phyloP scores from a whole-genome alignment of 2,113 vertebrate genomes.

The Aspiorhynchus laticeps region DNA sequence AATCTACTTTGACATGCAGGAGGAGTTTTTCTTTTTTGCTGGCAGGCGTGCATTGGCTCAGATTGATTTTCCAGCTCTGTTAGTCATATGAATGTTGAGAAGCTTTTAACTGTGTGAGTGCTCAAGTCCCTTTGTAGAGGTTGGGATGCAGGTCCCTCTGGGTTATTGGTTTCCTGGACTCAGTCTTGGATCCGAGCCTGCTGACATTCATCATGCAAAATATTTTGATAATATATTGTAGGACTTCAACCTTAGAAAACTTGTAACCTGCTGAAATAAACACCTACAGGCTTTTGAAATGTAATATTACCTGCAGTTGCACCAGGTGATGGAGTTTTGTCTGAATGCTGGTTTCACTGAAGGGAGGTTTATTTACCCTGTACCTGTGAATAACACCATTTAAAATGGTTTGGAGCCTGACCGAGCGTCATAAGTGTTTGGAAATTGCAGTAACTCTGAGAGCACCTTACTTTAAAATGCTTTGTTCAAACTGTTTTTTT shows the following conservation, averaged over 20 bases:
- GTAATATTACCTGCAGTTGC: not conserved
- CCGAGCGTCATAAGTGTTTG: not conserved
- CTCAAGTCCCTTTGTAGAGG: conserved; percentile 9
- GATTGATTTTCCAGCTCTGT: conserved; percentile 29
- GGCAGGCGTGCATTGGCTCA: conserved; percentile 12
- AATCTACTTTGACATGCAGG: conserved; percentile 27
- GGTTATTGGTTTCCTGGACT: not conserved
- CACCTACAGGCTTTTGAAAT: not conserved
- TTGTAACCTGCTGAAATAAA: not conserved
- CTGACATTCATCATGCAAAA: not conserved
- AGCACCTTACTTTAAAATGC: not conserved
- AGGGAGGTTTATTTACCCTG: not conserved
- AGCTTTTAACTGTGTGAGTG: conserved; percentile 30
- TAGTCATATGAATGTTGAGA: conserved; percentile 31
- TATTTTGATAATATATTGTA: not conserved
- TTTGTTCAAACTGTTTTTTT: not conserved
- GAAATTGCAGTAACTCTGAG: conserved; percentile 7
- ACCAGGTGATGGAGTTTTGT: not conserved
- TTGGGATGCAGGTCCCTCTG: conserved; percentile 3
- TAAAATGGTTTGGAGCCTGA: not conserved
- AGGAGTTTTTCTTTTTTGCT: conserved; percentile 13
- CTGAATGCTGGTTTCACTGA: not conserved
- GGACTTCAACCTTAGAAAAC: not conserved
- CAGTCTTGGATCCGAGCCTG: not conserved
- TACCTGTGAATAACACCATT: not conserved